These are phyloP conservation scores for Steinernema hermaphroditum DNA, from an alignment of 2,888 invertebrate species.

Conservation along the genomic window DNA sequence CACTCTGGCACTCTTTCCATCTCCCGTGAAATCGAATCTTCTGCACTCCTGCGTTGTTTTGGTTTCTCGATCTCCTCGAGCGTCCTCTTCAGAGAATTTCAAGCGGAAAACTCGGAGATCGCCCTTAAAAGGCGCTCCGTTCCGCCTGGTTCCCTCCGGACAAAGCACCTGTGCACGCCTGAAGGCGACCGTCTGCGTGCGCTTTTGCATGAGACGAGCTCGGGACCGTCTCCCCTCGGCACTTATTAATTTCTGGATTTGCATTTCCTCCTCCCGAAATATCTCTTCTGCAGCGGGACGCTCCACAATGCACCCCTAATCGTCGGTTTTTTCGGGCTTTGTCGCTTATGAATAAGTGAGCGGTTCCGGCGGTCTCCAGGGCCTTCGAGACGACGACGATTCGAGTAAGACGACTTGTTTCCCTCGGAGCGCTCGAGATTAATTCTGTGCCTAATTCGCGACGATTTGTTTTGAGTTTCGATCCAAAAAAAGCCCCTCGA, in stretches of 20 bases:
- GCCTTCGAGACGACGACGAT: background rate
- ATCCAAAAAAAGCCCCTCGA: no score
- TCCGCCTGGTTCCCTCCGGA: background rate
- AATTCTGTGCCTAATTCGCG: background rate
- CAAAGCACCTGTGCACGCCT: background rate
- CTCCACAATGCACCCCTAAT: background rate
- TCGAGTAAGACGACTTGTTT: conserved; percentile 8
- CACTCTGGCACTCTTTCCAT: no score
- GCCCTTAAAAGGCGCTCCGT: no score
- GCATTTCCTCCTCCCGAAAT: background rate
- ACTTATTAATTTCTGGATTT: conserved; percentile 2
- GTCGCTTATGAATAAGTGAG: background rate
- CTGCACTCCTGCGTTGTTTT: no score
- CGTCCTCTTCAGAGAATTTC: no score
- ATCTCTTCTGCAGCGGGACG: background rate
- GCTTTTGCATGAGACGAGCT: background rate
- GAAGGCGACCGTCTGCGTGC: background rate
- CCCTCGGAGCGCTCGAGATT: conserved; percentile 1
- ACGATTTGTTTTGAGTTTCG: background rate
- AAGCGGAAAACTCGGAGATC: no score
- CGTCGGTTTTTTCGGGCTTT: background rate
- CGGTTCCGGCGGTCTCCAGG: background rate
- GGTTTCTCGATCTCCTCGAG: no score
- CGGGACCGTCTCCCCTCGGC: background rate
- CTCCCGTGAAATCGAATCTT: no score